Evolutionary conservation across 2,113 vertebrate species (phyloP).

Genomic region (Poeciliopsis prolifica): DNA sequence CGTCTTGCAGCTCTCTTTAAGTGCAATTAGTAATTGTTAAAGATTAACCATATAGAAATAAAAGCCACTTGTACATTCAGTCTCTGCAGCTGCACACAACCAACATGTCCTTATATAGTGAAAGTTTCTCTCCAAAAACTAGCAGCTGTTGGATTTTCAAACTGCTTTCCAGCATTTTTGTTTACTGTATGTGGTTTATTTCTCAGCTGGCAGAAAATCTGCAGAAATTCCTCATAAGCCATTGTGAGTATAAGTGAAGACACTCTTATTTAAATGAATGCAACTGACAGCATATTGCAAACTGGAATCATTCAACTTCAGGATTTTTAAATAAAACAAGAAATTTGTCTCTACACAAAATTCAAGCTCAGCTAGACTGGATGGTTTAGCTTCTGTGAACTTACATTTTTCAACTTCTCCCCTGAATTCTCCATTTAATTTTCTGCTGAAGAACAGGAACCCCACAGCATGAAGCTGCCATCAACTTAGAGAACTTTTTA

Average conservation of each 20-base stretch:
- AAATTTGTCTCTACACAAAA: too few species aligned
- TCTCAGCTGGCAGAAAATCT: not conserved
- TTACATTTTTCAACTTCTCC: too few species aligned
- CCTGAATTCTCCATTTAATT: too few species aligned
- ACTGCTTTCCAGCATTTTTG: not conserved
- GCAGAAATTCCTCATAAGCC: not conserved
- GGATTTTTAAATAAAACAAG: too few species aligned
- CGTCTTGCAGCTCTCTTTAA: slow-evolving; percentile 7
- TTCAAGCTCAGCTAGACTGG: too few species aligned
- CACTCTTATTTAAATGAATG: not conserved
- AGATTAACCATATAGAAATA: slow-evolving; percentile 12
- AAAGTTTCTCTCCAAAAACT: not conserved
- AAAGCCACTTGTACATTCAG: not conserved
- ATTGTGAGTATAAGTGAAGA: too few species aligned
- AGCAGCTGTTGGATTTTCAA: not conserved
- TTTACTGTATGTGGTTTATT: not conserved
- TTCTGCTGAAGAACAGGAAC: too few species aligned
- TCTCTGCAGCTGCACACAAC: not conserved
- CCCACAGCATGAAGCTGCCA: too few species aligned
- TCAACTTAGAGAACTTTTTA: too few species aligned
- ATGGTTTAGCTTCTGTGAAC: too few species aligned
- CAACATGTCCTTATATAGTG: not conserved
- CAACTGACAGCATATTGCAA: not conserved
- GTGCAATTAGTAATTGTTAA: not conserved
- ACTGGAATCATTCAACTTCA: not conserved